Conservation (phyloP, 2,797 vertebrate species). For the Prionace glauca region DNA sequence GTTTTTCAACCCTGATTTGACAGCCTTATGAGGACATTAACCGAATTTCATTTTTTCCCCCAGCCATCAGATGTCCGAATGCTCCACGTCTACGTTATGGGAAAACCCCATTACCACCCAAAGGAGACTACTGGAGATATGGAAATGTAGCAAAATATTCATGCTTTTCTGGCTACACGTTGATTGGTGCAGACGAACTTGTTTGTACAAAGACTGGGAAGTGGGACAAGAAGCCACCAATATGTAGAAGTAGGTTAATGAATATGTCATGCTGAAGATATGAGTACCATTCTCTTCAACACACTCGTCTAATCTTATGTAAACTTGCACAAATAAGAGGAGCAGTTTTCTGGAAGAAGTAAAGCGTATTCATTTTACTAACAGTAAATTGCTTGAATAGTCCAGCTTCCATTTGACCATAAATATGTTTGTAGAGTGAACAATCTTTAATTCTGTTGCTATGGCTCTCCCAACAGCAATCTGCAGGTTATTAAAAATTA, state of each 20-base stretch:
- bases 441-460: too few relatives aligned
- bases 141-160: not conserved
- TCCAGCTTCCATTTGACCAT: too few relatives aligned
- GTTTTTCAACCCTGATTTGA: not conserved
- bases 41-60: not conserved
- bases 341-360: not conserved
- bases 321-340: not conserved
- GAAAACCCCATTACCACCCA: accelerated
- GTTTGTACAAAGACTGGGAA: not conserved
- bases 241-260: not conserved
- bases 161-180: not conserved
- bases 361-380: too few relatives aligned
- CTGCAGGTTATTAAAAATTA: not conserved
- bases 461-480: not conserved
- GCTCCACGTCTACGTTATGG: not conserved
- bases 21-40: not conserved
- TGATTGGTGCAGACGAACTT: not conserved
- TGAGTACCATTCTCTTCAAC: not conserved
- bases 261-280: not conserved
- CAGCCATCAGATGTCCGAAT: not conserved
- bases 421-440: too few relatives aligned
- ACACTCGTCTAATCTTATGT: too few relatives aligned
- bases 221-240: not conserved
- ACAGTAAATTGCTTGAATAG: too few relatives aligned
- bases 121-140: not conserved